phyloP scores from a whole-genome alignment of 1,140 invertebrate species.

The Zaprionus camerounensis region DNA sequence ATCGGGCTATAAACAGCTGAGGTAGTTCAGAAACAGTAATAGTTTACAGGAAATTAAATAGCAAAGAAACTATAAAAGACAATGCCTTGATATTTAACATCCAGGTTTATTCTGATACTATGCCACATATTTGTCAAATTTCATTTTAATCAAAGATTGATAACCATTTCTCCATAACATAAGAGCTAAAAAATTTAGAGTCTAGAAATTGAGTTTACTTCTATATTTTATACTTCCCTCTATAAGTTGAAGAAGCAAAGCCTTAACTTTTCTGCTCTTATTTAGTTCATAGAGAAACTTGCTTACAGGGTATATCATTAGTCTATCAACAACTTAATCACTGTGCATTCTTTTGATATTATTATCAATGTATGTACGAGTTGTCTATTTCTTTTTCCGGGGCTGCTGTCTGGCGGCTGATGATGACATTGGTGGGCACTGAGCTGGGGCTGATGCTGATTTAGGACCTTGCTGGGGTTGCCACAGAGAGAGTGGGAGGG shows the following conservation, averaged over 20 bases:
- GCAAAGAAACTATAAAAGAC: neutral
- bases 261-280: too few species aligned
- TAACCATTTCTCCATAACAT: neutral
- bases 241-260: too few species aligned
- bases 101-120: too few species aligned
- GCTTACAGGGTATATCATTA: neutral
- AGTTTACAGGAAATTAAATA: neutral
- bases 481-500: neutral
- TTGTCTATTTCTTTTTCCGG: slow-evolving; percentile 20
- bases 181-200: too few species aligned
- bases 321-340: neutral
- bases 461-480: neutral
- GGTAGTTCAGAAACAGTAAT: neutral
- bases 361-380: slow-evolving; percentile 55
- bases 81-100: neutral
- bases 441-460: slow-evolving; percentile 68
- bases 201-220: too few species aligned
- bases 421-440: slow-evolving; percentile 76
- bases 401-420: slow-evolving; percentile 50
- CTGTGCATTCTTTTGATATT: slow-evolving; percentile 50
- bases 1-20: neutral
- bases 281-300: too few species aligned
- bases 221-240: neutral
- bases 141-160: too few species aligned
- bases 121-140: too few species aligned